A percentile compares a stretch with the other conserved stretches of the same genome.
Conservation (phyloP, 2,888 invertebrate genomes). For the Megalurothrips usitatus region DNA sequence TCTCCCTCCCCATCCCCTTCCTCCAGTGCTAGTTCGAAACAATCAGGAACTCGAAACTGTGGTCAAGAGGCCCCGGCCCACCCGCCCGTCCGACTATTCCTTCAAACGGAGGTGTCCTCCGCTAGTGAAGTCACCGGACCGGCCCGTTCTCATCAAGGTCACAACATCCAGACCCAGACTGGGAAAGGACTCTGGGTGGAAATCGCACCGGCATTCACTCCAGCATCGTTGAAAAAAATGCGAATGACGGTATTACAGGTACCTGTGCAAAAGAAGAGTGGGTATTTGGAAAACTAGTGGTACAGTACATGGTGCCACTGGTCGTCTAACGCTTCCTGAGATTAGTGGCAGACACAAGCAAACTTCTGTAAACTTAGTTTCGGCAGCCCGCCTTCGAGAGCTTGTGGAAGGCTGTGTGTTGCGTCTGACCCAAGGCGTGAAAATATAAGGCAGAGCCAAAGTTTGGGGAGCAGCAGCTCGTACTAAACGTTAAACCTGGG, state of each 20-base stretch:
- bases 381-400: background rate
- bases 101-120: too few relatives aligned
- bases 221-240: too few relatives aligned
- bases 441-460: background rate
- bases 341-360: background rate
- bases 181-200: too few relatives aligned
- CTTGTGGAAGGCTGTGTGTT: constrained; percentile 1
- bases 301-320: background rate
- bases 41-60: constrained; percentile 6
- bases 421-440: constrained; percentile 1
- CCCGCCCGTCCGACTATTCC: background rate
- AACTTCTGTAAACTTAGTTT: constrained; percentile 2
- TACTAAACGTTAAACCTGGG: background rate
- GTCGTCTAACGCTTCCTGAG: background rate
- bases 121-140: too few relatives aligned
- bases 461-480: background rate
- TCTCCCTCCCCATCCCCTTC: background rate
- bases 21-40: background rate
- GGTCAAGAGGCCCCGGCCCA: background rate
- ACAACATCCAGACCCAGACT: too few relatives aligned
- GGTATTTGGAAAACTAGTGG: background rate
- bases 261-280: too few relatives aligned
- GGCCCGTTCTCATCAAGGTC: too few relatives aligned
- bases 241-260: too few relatives aligned
- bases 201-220: too few relatives aligned